phyloP scores from a whole-genome alignment of 1,140 invertebrate genomes.

The Diorhabda sublineata region DNA sequence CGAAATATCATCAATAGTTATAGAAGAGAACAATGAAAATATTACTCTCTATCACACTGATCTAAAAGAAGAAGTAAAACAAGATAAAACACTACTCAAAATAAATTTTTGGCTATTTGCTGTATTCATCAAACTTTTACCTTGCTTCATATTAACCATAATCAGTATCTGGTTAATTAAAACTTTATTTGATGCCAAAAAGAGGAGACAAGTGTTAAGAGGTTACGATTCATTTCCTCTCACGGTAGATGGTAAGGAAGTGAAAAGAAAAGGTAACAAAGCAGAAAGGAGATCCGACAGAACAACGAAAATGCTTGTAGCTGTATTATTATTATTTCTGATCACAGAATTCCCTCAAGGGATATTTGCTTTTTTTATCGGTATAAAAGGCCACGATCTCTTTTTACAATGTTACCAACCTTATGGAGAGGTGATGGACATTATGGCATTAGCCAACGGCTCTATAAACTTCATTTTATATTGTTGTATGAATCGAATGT shows the following conservation, averaged over 20 bases:
- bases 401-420: slow-evolving; percentile 70
- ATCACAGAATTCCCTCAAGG: slow-evolving; percentile 85
- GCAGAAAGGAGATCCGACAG: slow-evolving; percentile 70
- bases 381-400: slow-evolving; percentile 67
- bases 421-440: slow-evolving; percentile 87
- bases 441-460: slow-evolving; percentile 86
- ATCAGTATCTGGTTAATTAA: slow-evolving; percentile 77
- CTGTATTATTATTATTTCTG: slow-evolving; percentile 79
- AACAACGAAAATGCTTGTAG: slow-evolving; percentile 87
- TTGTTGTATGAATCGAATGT: slow-evolving; percentile 91
- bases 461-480: slow-evolving; percentile 93
- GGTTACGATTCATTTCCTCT: slow-evolving; percentile 57
- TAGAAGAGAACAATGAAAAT: slow-evolving; percentile 47
- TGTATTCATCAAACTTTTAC: slow-evolving; percentile 79
- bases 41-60: slow-evolving; percentile 63
- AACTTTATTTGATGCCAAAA: slow-evolving; percentile 66
- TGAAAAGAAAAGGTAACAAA: slow-evolving; percentile 50
- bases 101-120: slow-evolving; percentile 86
- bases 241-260: slow-evolving; percentile 28
- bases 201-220: slow-evolving; percentile 62
- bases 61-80: slow-evolving; percentile 54
- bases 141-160: slow-evolving; percentile 76
- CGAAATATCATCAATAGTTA: slow-evolving; percentile 52
- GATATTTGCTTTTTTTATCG: slow-evolving; percentile 68
- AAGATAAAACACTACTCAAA: slow-evolving; percentile 55